phyloP scores from a whole-genome alignment of 2,888 invertebrate species.

The Mylabris sibirica region DNA sequence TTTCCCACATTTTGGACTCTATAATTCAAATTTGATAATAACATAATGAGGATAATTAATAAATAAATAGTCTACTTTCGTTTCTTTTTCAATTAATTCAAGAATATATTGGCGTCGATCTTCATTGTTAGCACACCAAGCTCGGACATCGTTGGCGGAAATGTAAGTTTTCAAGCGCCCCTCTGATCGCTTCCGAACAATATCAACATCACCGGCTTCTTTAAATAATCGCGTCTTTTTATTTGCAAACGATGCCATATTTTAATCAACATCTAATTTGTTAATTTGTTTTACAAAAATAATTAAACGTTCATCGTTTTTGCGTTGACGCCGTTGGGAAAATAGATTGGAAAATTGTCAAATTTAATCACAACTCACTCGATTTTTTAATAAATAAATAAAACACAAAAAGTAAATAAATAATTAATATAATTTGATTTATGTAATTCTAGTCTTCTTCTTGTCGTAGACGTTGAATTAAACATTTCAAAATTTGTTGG shows the following conservation, averaged over 20 bases:
- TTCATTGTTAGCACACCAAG: constrained; percentile 66
- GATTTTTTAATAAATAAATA: not conserved
- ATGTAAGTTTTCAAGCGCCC: constrained; percentile 66
- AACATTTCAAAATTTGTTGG: not conserved
- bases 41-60: not conserved
- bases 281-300: not conserved
- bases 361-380: not conserved
- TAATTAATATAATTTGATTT: not conserved
- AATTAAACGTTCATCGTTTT: not conserved
- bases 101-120: constrained; percentile 67
- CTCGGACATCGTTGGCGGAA: constrained; percentile 67
- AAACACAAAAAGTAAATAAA: not conserved
- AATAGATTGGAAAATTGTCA: not conserved
- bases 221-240: constrained; percentile 51
- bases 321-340: not conserved
- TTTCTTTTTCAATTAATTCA: constrained; percentile 61
- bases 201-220: constrained; percentile 57
- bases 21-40: constrained; percentile 27
- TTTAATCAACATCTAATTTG: constrained; percentile 10
- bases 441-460: not conserved
- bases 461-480: not conserved
- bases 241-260: constrained; percentile 47
- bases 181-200: constrained; percentile 63
- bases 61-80: constrained; percentile 28
- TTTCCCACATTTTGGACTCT: constrained; percentile 52